phyloP scores from a whole-genome alignment of 2,888 invertebrate genomes.

The Gnatocerus cornutus region DNA sequence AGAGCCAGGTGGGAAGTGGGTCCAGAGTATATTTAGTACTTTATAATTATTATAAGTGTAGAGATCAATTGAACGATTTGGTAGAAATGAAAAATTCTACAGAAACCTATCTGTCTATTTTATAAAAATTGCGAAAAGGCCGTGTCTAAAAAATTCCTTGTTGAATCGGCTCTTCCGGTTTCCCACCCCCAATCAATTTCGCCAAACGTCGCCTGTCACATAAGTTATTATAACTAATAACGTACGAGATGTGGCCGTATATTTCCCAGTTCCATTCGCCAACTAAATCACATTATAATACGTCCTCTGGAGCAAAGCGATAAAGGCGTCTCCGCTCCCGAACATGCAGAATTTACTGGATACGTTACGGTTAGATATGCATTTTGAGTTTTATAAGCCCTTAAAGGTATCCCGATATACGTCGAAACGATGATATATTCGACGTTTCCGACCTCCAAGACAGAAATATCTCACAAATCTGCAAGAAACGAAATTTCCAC shows the following conservation, averaged over 20 bases:
- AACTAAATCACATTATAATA: constrained; percentile 68
- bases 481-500: neutral
- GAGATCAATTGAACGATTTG: no score
- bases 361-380: constrained; percentile 66
- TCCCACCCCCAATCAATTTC: constrained; percentile 6
- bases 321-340: constrained; percentile 64
- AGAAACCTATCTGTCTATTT: no score
- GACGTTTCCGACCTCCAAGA: constrained; percentile 50
- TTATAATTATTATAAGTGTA: no score
- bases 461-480: constrained; percentile 29
- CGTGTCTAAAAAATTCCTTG: neutral
- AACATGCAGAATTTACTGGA: constrained; percentile 64
- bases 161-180: neutral
- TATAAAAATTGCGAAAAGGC: no score
- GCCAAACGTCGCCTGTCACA: constrained; percentile 38
- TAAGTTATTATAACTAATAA: constrained; percentile 64
- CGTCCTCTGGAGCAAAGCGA: constrained; percentile 66
- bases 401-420: constrained; percentile 64
- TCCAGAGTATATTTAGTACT: no score
- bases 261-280: constrained; percentile 66
- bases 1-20: no score
- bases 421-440: constrained; percentile 63
- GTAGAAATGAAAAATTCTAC: no score
- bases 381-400: constrained; percentile 66
- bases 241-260: constrained; percentile 66